Conservation (phyloP, 2,888 invertebrate species). For the Periphyllus acericola region DNA sequence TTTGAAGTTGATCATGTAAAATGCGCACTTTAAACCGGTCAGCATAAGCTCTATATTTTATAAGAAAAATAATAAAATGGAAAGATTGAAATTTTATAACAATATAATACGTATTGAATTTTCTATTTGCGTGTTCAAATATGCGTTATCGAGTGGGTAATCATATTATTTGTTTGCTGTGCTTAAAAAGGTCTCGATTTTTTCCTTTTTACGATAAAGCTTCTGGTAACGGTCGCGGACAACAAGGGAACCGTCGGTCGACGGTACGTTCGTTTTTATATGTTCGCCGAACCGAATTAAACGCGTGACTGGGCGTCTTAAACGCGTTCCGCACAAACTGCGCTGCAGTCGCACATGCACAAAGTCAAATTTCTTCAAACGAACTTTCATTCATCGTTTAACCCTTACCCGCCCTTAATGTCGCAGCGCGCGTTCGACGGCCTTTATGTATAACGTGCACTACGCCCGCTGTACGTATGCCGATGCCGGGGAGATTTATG, state of each 20-base stretch:
- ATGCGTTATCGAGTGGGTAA: too few relatives aligned
- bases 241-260: background rate
- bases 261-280: background rate
- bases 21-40: too few relatives aligned
- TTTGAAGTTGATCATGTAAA: too few relatives aligned
- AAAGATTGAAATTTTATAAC: too few relatives aligned
- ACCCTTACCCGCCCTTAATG: background rate
- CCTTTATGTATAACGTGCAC: constrained; percentile 6
- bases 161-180: background rate
- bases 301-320: background rate
- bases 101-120: background rate
- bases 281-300: background rate
- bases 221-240: background rate
- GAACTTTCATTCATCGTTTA: background rate
- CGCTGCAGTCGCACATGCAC: background rate
- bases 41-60: too few relatives aligned
- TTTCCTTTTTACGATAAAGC: background rate
- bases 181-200: background rate
- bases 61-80: too few relatives aligned
- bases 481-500: constrained; percentile 24
- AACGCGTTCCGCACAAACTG: constrained; percentile 5
- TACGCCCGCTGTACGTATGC: too few relatives aligned
- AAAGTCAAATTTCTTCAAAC: constrained; percentile 29
- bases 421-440: background rate
- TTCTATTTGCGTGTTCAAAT: background rate